Evolutionary conservation across 2,113 vertebrate genomes (phyloP).

Genomic region (Neoarius graeffei): DNA sequence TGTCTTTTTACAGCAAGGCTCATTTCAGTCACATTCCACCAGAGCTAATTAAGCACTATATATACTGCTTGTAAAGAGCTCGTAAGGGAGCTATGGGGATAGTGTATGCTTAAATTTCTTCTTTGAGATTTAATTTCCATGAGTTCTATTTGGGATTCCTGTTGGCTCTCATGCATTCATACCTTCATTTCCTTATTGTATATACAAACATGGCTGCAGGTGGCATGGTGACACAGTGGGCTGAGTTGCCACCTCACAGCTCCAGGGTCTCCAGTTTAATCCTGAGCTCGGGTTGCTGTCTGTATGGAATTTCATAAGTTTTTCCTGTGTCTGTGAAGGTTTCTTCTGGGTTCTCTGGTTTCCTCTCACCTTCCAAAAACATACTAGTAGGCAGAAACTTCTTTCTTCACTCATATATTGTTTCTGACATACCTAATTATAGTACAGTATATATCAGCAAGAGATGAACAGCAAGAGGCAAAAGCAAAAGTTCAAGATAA

Average conservation of each 20-base stretch:
- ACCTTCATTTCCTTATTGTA: not conserved
- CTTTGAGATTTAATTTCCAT: not conserved
- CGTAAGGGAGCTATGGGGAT: no score
- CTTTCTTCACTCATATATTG: not conserved
- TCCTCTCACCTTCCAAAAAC: constrained; percentile 1
- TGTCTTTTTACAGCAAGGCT: constrained; percentile 5
- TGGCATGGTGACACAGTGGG: not conserved
- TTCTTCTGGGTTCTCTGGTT: not conserved
- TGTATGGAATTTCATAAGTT: not conserved
- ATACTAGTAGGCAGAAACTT: no score
- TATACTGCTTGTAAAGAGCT: no score
- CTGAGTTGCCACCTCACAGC: not conserved
- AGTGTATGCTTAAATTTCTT: not conserved
- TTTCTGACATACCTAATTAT: not conserved
- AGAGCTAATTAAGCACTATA: constrained; percentile 1
- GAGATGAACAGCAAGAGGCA: constrained; percentile 17
- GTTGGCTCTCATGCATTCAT: not conserved
- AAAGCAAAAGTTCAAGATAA: constrained; percentile 33
- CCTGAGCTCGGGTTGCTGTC: not conserved
- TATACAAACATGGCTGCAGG: not conserved
- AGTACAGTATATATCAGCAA: not conserved
- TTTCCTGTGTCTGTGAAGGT: not conserved
- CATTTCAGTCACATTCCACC: constrained; percentile 34
- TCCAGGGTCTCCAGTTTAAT: not conserved
- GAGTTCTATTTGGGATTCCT: not conserved